A percentile compares a stretch with the other conserved stretches of the same genome.
Conservation (phyloP, 2,113 vertebrate species). For the Siniperca chuatsi region DNA sequence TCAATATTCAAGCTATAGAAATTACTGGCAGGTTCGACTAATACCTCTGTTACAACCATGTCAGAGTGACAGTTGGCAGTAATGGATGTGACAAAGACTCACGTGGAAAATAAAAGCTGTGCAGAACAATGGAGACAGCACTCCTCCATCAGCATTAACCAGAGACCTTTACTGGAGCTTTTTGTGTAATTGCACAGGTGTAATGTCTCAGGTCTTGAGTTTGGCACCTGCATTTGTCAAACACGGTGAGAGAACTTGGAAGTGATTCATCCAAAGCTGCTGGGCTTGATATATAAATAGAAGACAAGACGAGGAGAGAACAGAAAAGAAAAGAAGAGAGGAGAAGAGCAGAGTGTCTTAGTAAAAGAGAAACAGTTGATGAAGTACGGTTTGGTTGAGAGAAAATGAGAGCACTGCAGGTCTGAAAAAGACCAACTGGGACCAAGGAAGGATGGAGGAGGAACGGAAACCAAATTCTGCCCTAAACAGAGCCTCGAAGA, state of each 20-base stretch:
- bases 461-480: slow-evolving; percentile 21
- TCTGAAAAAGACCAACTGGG: slow-evolving; percentile 5
- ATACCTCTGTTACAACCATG: not conserved
- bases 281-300: slow-evolving; percentile 6
- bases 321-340: too few species aligned
- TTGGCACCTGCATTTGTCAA: slow-evolving; percentile 29
- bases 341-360: not conserved
- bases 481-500: slow-evolving; percentile 11
- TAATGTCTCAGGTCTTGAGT: not conserved
- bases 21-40: slow-evolving; percentile 2
- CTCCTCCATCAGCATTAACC: slow-evolving; percentile 11
- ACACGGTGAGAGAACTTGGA: not conserved
- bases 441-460: slow-evolving; percentile 3
- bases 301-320: not conserved
- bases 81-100: not conserved
- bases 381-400: not conserved
- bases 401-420: slow-evolving; percentile 3
- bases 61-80: slow-evolving; percentile 2
- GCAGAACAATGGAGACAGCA: not conserved
- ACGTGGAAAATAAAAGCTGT: not conserved
- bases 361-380: not conserved
- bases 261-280: slow-evolving; percentile 9
- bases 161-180: not conserved
- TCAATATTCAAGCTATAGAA: not conserved
- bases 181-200: slow-evolving; percentile 12